Evolutionary conservation across 2,797 vertebrate species (phyloP).

Genomic region (Chiroxiphia lanceolata): DNA sequence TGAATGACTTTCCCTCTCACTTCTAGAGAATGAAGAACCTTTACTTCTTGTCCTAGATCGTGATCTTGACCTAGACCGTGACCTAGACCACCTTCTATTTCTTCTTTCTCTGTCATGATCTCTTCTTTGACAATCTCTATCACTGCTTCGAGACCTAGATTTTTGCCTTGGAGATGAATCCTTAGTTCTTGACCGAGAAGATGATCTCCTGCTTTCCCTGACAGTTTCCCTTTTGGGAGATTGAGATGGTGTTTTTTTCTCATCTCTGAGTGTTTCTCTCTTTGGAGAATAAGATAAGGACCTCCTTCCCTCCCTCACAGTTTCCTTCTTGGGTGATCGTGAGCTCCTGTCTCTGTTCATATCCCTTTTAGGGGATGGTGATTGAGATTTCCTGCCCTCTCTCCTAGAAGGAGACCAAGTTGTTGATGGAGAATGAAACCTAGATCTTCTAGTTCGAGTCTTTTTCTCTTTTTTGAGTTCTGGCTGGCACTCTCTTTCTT

Average conservation of each 20-base stretch:
- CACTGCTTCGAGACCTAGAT: slow-evolving; percentile 83
- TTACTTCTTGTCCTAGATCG: slow-evolving; percentile 79
- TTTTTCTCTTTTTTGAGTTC: slow-evolving; percentile 79
- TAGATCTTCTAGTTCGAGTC: slow-evolving; percentile 84
- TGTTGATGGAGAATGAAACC: slow-evolving; percentile 92
- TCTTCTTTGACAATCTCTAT: slow-evolving; percentile 79
- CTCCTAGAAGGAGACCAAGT: slow-evolving; percentile 89
- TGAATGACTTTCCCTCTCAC: slow-evolving; percentile 80
- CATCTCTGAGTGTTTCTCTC: slow-evolving; percentile 76
- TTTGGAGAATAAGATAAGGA: slow-evolving; percentile 83
- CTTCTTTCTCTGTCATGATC: slow-evolving; percentile 76
- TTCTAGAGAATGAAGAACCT: slow-evolving; percentile 74
- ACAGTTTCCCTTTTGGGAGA: slow-evolving; percentile 83
- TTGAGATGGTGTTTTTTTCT: slow-evolving; percentile 77
- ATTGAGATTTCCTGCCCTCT: slow-evolving; percentile 82
- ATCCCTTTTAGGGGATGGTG: slow-evolving; percentile 76
- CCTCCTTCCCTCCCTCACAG: slow-evolving; percentile 33
- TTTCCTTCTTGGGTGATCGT: slow-evolving; percentile 68
- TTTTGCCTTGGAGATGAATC: slow-evolving; percentile 76
- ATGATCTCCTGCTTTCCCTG: slow-evolving; percentile 74
- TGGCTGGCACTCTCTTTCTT: slow-evolving; percentile 39
- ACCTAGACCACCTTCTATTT: slow-evolving; percentile 82
- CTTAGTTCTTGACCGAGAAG: slow-evolving; percentile 65
- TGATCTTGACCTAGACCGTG: slow-evolving; percentile 85
- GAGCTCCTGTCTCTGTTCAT: slow-evolving; percentile 51